Evolutionary conservation across 2,113 vertebrate species (phyloP).

Genomic region (Larimichthys polyactis): DNA sequence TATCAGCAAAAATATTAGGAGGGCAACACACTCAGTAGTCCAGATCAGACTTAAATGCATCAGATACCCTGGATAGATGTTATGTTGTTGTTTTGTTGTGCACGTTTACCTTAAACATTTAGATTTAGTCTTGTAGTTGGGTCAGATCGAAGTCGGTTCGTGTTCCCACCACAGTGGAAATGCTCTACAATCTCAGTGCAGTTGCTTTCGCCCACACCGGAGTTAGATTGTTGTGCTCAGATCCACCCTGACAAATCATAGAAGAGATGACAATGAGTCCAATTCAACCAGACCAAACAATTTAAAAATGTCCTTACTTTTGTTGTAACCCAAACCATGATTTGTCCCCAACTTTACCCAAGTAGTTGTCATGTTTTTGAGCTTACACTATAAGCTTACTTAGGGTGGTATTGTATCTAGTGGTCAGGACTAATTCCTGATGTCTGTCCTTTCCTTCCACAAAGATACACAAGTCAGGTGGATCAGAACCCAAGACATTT

Average conservation of each 20-base stretch:
- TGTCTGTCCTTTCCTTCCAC: background rate
- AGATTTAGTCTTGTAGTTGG: background rate
- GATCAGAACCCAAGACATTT: background rate
- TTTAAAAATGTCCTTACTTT: background rate
- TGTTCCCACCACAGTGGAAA: background rate
- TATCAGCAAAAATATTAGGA: background rate
- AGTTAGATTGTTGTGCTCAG: background rate
- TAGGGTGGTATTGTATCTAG: background rate
- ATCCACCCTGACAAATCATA: background rate
- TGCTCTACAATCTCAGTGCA: background rate
- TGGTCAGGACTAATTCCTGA: background rate
- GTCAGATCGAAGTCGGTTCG: background rate
- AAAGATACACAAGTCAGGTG: slow-evolving; percentile 18
- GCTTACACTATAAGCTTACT: background rate
- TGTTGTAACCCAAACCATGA: background rate
- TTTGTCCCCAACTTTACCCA: background rate
- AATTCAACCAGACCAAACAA: background rate
- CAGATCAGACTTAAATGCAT: background rate
- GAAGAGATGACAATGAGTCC: background rate
- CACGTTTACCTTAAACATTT: background rate
- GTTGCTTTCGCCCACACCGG: background rate
- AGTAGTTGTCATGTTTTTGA: background rate
- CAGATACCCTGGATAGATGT: background rate
- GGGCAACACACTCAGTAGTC: background rate
- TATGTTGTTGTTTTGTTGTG: background rate